Evolutionary conservation across 2,888 invertebrate genomes (phyloP).

Genomic region (Helobdella robusta): DNA sequence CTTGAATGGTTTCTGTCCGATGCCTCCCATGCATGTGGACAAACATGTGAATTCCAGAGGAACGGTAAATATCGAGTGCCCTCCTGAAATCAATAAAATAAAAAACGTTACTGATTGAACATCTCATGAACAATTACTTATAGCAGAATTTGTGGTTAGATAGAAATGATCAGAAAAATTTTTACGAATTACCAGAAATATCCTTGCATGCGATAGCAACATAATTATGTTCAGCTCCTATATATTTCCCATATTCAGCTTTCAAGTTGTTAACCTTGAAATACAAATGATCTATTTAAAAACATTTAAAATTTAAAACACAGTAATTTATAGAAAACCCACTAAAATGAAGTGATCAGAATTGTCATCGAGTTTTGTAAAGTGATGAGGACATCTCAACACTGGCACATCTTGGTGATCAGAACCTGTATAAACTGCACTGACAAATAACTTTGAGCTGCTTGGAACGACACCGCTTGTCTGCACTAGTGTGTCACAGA

Average conservation of each 20-base stretch:
- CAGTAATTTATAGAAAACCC: neutral
- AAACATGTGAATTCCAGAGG: slow-evolving; percentile 9
- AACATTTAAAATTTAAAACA: too few relatives aligned
- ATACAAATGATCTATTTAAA: too few relatives aligned
- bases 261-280: too few relatives aligned
- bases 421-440: neutral
- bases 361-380: neutral
- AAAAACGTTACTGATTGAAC: neutral
- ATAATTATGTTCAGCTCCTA: slow-evolving; percentile 12
- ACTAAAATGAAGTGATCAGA: neutral
- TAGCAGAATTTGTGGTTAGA: neutral
- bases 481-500: too few relatives aligned
- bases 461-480: slow-evolving; percentile 11
- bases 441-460: slow-evolving; percentile 4
- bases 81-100: neutral
- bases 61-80: neutral
- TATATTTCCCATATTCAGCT: slow-evolving; percentile 5
- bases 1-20: slow-evolving; percentile 13
- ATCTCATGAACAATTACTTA: neutral
- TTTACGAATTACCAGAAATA: neutral
- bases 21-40: slow-evolving; percentile 17
- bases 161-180: neutral
- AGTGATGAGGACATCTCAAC: slow-evolving; percentile 7
- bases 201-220: slow-evolving; percentile 2
- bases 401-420: neutral